A percentile compares a stretch with the other conserved stretches of the same genome.
Evolutionary conservation across 37 sponge, comb jelly and placozoan genomes (phyloP).

Genomic region (Agelas oroides): DNA sequence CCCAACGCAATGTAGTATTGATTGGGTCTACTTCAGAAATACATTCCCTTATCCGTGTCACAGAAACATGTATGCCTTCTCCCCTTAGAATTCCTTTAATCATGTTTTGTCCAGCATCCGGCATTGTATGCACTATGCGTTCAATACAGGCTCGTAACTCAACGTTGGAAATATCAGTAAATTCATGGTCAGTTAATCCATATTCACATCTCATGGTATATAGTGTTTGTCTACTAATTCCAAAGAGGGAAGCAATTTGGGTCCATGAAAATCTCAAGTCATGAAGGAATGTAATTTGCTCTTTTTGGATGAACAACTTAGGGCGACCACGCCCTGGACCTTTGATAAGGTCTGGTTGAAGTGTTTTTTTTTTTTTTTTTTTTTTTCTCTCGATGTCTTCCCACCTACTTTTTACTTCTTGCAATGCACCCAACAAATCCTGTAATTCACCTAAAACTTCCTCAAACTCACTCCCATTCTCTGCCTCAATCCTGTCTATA

Average conservation of each 20-base stretch:
- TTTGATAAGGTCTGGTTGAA: too few relatives aligned
- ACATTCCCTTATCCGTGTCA: background rate
- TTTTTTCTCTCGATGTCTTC: too few relatives aligned
- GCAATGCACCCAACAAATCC: too few relatives aligned
- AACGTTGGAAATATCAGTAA: conserved; percentile 27
- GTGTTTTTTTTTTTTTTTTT: too few relatives aligned
- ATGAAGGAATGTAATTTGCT: conserved; percentile 34
- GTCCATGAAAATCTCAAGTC: conserved; percentile 48
- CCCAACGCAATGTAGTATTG: conserved; percentile 37
- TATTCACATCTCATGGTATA: conserved; percentile 10
- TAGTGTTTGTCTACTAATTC: conserved; percentile 35
- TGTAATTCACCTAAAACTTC: too few relatives aligned
- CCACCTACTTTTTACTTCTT: too few relatives aligned
- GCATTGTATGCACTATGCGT: conserved; percentile 33
- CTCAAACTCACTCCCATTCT: too few relatives aligned
- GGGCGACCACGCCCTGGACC: conserved; percentile 20
- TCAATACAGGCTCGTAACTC: background rate
- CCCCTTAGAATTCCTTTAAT: conserved; percentile 15
- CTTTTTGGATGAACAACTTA: conserved; percentile 11
- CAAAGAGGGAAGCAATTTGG: conserved; percentile 39
- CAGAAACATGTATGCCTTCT: conserved; percentile 31
- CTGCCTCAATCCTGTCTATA: too few relatives aligned
- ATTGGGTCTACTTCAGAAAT: conserved; percentile 27
- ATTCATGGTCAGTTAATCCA: background rate
- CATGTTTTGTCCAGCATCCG: conserved; percentile 45